These are phyloP conservation scores for Raja brachyura DNA, from an alignment of 2,113 vertebrate species.

Conservation along the genomic window DNA sequence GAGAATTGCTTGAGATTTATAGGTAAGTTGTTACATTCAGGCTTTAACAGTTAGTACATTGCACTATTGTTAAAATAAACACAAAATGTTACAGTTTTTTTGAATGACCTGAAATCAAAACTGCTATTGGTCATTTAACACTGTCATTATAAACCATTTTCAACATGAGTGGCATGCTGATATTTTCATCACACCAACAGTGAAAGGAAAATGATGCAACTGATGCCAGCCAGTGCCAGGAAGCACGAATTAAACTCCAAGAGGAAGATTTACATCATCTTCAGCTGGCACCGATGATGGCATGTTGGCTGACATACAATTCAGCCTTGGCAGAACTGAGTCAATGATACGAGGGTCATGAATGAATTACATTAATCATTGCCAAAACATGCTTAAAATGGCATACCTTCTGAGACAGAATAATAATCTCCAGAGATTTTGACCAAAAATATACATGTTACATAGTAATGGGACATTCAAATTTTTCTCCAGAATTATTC, in stretches of 20 bases:
- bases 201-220: not conserved
- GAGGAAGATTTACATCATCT: not conserved
- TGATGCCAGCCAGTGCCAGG: too few species aligned
- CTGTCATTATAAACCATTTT: not conserved
- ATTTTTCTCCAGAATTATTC: not conserved
- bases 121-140: not conserved
- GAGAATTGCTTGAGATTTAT: constrained; percentile 3
- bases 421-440: not conserved
- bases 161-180: not conserved
- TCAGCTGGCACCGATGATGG: not conserved
- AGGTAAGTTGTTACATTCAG: constrained; percentile 17
- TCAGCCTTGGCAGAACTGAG: not conserved
- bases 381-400: not conserved
- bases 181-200: not conserved
- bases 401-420: not conserved
- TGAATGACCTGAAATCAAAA: not conserved
- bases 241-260: not conserved
- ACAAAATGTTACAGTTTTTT: not conserved
- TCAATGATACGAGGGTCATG: not conserved
- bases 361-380: not conserved
- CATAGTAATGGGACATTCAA: not conserved
- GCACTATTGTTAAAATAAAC: not conserved
- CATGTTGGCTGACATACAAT: not conserved
- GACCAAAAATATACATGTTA: not conserved
- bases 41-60: not conserved